phyloP scores from a whole-genome alignment of 2,797 vertebrate genomes.

The Telmatherina bonti region DNA sequence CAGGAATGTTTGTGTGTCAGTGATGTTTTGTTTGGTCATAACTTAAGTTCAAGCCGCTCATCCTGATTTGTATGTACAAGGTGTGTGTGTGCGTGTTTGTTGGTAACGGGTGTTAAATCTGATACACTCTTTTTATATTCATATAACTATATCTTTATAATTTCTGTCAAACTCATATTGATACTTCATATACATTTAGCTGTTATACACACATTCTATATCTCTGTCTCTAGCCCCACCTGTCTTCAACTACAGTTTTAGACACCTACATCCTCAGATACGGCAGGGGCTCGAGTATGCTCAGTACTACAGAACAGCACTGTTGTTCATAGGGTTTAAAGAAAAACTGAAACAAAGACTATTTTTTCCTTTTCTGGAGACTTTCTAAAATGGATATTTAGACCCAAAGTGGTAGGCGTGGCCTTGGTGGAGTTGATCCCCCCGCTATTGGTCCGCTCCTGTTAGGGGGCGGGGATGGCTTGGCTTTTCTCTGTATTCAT shows the following conservation, averaged over 20 bases:
- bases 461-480: constrained; percentile 92
- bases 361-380: constrained; percentile 62
- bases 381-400: constrained; percentile 90
- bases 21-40: constrained; percentile 66
- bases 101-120: constrained; percentile 73
- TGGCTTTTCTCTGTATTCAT: constrained; percentile 94
- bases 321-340: constrained; percentile 72
- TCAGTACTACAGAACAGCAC: constrained; percentile 82
- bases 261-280: constrained; percentile 89
- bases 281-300: constrained; percentile 69
- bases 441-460: constrained; percentile 65
- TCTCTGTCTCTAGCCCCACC: constrained; percentile 80
- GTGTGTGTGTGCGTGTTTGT: constrained; percentile 71
- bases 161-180: constrained; percentile 82
- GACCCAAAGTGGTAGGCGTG: constrained; percentile 87
- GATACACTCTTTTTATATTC: constrained; percentile 81
- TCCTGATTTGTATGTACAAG: constrained; percentile 90
- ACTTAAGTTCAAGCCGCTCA: constrained; percentile 57
- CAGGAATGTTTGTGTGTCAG: constrained; percentile 84
- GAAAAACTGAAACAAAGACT: constrained; percentile 78
- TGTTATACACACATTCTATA: constrained; percentile 86
- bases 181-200: constrained; percentile 85
- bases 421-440: constrained; percentile 85
- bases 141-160: constrained; percentile 82
- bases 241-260: constrained; percentile 87